Base-by-base conservation (phyloP, 92 coral and sea anemone species). In the Epizoanthus stellaris region DNA sequence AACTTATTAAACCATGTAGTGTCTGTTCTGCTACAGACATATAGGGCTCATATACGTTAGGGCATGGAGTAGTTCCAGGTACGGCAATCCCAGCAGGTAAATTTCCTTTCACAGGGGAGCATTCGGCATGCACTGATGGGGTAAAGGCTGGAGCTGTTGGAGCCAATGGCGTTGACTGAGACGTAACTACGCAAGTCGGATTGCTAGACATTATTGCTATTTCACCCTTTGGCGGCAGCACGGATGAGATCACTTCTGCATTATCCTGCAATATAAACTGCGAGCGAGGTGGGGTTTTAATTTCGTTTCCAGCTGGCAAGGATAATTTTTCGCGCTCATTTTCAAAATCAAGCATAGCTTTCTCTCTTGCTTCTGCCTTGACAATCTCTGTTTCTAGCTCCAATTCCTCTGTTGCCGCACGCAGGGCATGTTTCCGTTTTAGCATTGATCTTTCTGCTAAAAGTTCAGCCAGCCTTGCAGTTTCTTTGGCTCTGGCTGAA, bases 311-410 rank as follows among this genome's bases (percentile, higher is more conserved):
- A 30, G 36, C 36, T 30, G 36, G 36, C 36, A 30, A 30, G 36
- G 36, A 30, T 30, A 30, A 30, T 30, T 30, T 30, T 30, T 30
- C 36, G 36, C 2, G 36, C 20, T 63, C 73, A 45, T 23, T 80
- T 62, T 63, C 71, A 38, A 61, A 39, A 42, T 40, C 39, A 80
- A 64, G 56, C 56, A 80, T 40, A 6, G 68, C 82, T 39, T n/a
- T 85, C 38, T 85, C 42, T 42, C 82, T 85, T 23, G 88, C 75
- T 70, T 71, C 81, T 4, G 88, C 61, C 1, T 85, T 85, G 0
- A 72, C 88, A 19, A 85, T 63, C 52, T 85, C 88, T 2, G 64
- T 85, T 0, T 85, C 88, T 53, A 85, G 23, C n/a, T 13, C 70
- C 42, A 81, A 47, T 23, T 81, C 66, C 10, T 68, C 86, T 12